A percentile compares a stretch with the other conserved stretches of the same genome.
These are phyloP conservation scores for Sicus ferrugineus DNA, from an alignment of 2,888 invertebrate species.

Conservation along the genomic window DNA sequence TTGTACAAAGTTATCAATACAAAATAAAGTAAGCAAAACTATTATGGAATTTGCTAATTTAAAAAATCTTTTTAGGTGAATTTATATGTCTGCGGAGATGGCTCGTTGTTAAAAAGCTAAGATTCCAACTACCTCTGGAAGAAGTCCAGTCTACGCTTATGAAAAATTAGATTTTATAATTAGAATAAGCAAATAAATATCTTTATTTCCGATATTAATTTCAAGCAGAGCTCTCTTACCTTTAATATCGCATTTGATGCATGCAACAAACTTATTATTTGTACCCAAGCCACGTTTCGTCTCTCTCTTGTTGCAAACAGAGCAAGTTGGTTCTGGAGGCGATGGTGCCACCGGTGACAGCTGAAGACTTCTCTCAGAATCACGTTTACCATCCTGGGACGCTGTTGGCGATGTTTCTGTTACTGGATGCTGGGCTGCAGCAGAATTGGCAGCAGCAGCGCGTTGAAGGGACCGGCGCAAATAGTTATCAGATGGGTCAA, in stretches of 20 bases:
- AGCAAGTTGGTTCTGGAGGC: slow-evolving; percentile 47
- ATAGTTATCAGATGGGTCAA: slow-evolving; percentile 85
- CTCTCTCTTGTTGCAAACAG: slow-evolving; percentile 51
- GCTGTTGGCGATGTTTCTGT: slow-evolving; percentile 21
- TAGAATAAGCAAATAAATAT: no score
- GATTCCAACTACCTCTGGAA: no score
- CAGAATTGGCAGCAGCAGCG: slow-evolving; percentile 37
- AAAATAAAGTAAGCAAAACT: no score
- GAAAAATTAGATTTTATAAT: no score
- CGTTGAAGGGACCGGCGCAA: slow-evolving; percentile 67
- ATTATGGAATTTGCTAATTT: no score
- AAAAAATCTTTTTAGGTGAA: not conserved
- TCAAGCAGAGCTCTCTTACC: slow-evolving; percentile 41
- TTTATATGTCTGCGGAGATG: no score
- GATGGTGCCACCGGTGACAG: slow-evolving; percentile 13
- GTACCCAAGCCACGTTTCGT: slow-evolving; percentile 53
- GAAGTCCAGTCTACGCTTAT: no score
- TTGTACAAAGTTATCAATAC: no score
- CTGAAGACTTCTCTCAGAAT: no score
- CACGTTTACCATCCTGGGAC: slow-evolving; percentile 13
- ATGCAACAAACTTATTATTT: slow-evolving; percentile 54
- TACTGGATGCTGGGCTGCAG: slow-evolving; percentile 28
- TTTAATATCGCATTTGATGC: slow-evolving; percentile 53
- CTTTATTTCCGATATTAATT: no score
- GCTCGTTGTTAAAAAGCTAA: not conserved